Percentiles rank a stretch among this genome's conserved stretches.
Evolutionary conservation across 2,888 invertebrate genomes (phyloP).

Genomic region (Acanthosepion pharaonis): DNA sequence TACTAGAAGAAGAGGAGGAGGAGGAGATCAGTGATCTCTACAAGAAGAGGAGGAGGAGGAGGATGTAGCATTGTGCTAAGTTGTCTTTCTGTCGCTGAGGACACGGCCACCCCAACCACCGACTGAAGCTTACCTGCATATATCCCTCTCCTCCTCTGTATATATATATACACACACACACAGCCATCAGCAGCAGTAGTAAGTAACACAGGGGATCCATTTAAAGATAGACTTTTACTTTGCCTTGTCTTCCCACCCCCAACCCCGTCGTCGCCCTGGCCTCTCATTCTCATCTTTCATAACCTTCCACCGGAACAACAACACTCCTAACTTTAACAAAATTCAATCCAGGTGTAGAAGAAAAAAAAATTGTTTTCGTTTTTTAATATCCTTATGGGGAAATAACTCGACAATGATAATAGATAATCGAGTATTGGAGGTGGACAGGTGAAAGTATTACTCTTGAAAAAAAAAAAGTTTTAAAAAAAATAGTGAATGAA

Average conservation of each 20-base stretch:
- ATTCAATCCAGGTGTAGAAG: neutral
- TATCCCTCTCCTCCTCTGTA: neutral
- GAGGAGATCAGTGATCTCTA: neutral
- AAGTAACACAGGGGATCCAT: neutral
- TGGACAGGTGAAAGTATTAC: neutral
- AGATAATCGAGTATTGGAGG: neutral
- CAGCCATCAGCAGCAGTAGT: constrained; percentile 33
- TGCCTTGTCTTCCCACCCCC: neutral
- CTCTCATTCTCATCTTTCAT: neutral
- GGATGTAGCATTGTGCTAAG: neutral
- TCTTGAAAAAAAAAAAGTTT: neutral
- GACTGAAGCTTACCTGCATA: neutral
- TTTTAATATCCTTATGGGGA: neutral
- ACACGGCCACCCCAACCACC: neutral
- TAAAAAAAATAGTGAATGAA: neutral
- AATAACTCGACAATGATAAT: neutral
- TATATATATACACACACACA: neutral
- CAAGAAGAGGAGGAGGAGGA: neutral
- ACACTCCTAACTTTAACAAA: neutral
- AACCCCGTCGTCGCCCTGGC: neutral
- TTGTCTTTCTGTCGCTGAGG: neutral
- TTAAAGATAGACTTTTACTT: constrained; percentile 11
- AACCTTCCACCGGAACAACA: neutral
- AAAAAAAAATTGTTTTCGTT: neutral
- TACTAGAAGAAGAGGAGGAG: neutral